Base-by-base conservation (phyloP, 2,113 vertebrate species). In the Redunca redunca region DNA sequence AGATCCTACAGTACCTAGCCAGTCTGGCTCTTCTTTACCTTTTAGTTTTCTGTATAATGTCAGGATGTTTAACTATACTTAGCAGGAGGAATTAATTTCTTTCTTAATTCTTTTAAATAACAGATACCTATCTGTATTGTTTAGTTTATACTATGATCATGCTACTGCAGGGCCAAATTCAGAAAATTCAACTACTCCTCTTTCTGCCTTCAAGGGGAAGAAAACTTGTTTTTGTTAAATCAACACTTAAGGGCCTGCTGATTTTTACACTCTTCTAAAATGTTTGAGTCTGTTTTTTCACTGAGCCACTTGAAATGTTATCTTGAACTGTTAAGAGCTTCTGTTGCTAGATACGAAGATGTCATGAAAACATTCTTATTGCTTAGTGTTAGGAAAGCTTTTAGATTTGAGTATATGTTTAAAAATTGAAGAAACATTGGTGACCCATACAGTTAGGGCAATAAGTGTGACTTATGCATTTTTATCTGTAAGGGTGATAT, bases 31-130 rank as follows among this genome's bases (percentile, higher is more conserved):
- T 62, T 23, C 52, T 64, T 17, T 55, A 46, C n/a, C 26, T 71
- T 87, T 67, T 81, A 81, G 67, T 86, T 77, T 93, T 88, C 25
- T 85, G 12, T 80, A 7, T 58, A n/a, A n/a, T 85, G 52, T 55
- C 52, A n/a, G 12, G n/a, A 5, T 67, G 2, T 43, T 95, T 46
- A 88, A 23, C 55, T 90, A 0, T 95, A n/a, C 30, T 97, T 62
- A 81, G n/a, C 30, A 88, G 52, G 28, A 88, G 43, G 58, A 85
- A 43, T 81, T 67, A 11, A 58, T 89, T 58, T 46, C 36, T 92
- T 88, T 91, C 46, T 53, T 67, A 88, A 53, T 95, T 91, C 36
- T 96, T 88, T 57, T 40, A 89, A 94, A 30, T 85, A 84, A 90
- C 15, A 57, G 21, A 52, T 62, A 14, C 25, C 83, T 91, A 17